phyloP scores from a whole-genome alignment of 2,113 vertebrate species.

The Lutjanus erythropterus region DNA sequence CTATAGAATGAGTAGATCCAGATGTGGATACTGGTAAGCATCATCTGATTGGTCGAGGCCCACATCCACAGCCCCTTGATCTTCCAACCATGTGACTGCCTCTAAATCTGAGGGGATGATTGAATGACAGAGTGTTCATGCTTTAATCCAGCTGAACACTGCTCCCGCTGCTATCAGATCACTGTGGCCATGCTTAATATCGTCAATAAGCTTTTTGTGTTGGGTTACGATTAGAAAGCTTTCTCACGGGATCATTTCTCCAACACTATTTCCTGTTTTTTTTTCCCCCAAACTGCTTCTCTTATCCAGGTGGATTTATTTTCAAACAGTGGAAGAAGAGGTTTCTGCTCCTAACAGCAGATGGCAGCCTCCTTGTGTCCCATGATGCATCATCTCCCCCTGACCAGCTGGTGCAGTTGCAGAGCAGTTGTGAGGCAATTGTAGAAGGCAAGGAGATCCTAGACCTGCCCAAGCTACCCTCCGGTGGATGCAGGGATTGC shows the following conservation, averaged over 20 bases:
- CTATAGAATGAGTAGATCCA: constrained; percentile 12
- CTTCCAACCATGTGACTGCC: constrained; percentile 71
- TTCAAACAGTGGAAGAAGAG: constrained; percentile 90
- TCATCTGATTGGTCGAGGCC: constrained; percentile 39
- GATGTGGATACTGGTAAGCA: constrained; percentile 35
- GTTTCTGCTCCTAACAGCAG: constrained; percentile 82
- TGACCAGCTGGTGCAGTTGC: constrained; percentile 81
- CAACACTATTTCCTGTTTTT: not conserved
- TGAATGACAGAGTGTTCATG: constrained; percentile 52
- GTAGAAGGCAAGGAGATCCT: constrained; percentile 86
- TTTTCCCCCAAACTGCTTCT: not conserved
- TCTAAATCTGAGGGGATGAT: constrained; percentile 74
- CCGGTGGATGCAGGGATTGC: constrained; percentile 80
- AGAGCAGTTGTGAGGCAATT: constrained; percentile 81
- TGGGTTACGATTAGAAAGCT: constrained; percentile 5
- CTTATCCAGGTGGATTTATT: constrained; percentile 84
- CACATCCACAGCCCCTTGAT: constrained; percentile 52
- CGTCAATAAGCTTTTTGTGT: constrained; percentile 15
- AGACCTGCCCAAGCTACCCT: constrained; percentile 84
- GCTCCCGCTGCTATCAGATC: constrained; percentile 32
- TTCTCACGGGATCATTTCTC: constrained; percentile 4
- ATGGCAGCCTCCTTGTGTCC: constrained; percentile 83
- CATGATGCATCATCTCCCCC: constrained; percentile 81
- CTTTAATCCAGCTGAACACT: constrained; percentile 67
- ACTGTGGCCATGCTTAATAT: constrained; percentile 20